Conservation (phyloP, 2,888 invertebrate genomes). For the Pristionchus fissidentatus region DNA sequence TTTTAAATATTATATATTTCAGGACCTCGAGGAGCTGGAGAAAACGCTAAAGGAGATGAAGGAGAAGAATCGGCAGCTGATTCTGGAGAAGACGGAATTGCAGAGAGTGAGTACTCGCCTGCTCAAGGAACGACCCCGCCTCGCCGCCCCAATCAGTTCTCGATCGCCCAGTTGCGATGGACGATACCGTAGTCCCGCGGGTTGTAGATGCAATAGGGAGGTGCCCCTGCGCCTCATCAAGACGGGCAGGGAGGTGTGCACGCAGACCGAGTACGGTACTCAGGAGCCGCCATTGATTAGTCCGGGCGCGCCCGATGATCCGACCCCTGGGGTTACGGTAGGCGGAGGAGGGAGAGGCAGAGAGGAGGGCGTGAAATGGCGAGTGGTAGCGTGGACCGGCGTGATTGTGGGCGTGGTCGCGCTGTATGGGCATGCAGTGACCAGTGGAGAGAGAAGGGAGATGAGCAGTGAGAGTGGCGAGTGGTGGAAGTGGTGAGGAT, state of each 20-base stretch:
- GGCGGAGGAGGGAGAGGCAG: not conserved
- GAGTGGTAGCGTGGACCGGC: conserved; percentile 12
- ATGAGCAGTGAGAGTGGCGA: conserved; percentile 5
- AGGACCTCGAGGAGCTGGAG: conserved; percentile 74
- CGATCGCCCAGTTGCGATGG: conserved; percentile 17
- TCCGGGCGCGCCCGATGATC: conserved; percentile 34
- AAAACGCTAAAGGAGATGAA: conserved; percentile 76
- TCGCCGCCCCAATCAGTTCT: not conserved
- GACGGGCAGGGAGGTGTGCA: conserved; percentile 11
- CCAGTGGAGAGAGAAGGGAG: conserved; percentile 30
- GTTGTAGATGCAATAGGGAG: conserved; percentile 17
- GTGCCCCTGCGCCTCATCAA: conserved; percentile 18
- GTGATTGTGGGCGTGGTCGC: conserved; percentile 4
- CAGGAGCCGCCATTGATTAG: not conserved
- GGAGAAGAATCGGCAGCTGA: conserved; percentile 71
- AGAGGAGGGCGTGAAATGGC: conserved; percentile 37
- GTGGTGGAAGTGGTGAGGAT: conserved; percentile 37
- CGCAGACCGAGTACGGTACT: conserved; percentile 31
- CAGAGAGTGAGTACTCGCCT: conserved; percentile 70
- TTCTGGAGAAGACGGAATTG: conserved; percentile 76
- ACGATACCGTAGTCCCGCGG: not conserved
- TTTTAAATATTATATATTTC: too few relatives aligned
- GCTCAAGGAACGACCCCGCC: not conserved
- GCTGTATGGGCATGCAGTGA: conserved; percentile 18
- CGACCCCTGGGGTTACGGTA: not conserved